Conservation (phyloP, 2,113 vertebrate genomes). For the Larimichthys polyactis region DNA sequence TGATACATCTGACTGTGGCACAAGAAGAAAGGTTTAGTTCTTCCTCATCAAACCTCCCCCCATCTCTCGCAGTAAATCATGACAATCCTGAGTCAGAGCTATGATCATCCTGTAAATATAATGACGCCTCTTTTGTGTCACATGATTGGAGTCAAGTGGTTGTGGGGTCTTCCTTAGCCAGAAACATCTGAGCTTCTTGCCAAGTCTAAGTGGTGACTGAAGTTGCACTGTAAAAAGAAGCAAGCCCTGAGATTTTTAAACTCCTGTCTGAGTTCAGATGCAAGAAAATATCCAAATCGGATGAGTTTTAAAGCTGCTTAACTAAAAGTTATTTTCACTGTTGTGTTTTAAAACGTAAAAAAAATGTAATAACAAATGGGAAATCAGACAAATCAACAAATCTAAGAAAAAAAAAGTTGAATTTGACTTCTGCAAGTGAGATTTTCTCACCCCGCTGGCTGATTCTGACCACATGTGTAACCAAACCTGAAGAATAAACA, state of each 20-base stretch:
- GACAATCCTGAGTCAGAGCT: conserved; percentile 57
- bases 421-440: conserved; percentile 5
- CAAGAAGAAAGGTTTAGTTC: conserved; percentile 32
- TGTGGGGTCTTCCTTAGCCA: conserved; percentile 62
- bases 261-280: conserved; percentile 6
- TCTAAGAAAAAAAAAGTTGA: background rate
- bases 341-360: background rate
- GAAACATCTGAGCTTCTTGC: conserved; percentile 56
- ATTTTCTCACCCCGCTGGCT: conserved; percentile 14
- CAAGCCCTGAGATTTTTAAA: conserved; percentile 10
- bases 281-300: conserved; percentile 2
- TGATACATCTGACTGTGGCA: conserved; percentile 47
- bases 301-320: background rate
- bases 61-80: conserved; percentile 39
- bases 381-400: too few species aligned
- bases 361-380: too few species aligned
- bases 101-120: conserved; percentile 67
- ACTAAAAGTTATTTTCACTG: background rate
- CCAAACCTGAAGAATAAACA: conserved; percentile 9
- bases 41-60: conserved; percentile 28
- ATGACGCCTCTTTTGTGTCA: conserved; percentile 61
- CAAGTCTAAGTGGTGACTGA: conserved; percentile 68
- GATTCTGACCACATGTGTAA: conserved; percentile 27
- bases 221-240: conserved; percentile 56
- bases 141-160: conserved; percentile 53